phyloP scores from a whole-genome alignment of 2,888 invertebrate species.

The Nomada lathburiana region DNA sequence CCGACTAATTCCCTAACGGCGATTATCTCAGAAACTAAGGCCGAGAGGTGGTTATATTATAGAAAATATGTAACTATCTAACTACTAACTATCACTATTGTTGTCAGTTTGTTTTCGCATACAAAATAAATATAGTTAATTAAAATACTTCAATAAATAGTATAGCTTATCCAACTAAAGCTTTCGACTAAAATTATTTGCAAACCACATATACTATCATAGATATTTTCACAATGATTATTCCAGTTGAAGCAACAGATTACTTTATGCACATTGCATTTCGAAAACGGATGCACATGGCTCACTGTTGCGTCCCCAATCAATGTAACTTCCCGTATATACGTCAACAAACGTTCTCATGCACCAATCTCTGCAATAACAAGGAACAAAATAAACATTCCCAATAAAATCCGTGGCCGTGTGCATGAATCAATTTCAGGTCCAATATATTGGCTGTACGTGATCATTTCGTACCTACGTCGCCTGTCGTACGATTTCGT shows the following conservation, averaged over 20 bases:
- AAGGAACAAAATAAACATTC: constrained; percentile 11
- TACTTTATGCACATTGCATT: not conserved
- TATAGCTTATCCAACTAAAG: no score
- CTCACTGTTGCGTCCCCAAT: not conserved
- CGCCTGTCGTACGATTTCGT: no score
- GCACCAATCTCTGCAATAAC: not conserved
- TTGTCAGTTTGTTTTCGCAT: no score
- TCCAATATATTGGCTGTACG: constrained; percentile 7
- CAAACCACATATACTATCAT: no score
- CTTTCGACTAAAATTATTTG: no score
- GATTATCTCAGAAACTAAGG: no score
- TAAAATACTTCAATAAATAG: no score
- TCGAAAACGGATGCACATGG: not conserved
- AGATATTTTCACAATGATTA: not conserved
- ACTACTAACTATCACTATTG: no score
- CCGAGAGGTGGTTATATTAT: no score
- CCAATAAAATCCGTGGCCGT: not conserved
- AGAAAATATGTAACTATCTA: no score
- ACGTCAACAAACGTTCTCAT: not conserved
- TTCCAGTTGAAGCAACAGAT: not conserved
- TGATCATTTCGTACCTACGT: constrained; percentile 4
- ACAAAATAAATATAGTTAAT: no score
- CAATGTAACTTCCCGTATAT: not conserved
- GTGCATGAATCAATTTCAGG: not conserved
- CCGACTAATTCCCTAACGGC: no score